Evolutionary conservation across 2,797 vertebrate species (phyloP).

Genomic region (Malacoctenus gilli): DNA sequence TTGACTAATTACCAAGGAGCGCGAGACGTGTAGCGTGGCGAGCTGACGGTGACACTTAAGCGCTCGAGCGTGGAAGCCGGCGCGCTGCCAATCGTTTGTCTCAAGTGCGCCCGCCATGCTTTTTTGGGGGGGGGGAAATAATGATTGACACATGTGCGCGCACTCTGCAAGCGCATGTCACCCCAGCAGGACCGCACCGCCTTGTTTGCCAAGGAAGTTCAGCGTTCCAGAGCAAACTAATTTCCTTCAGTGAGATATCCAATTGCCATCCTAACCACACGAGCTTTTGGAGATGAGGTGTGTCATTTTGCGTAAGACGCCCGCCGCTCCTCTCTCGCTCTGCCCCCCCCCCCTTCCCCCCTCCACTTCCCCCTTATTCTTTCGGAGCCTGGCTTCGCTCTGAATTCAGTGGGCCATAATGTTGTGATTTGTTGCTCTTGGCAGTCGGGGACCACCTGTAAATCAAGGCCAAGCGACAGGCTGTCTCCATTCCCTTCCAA

Average conservation of each 20-base stretch:
- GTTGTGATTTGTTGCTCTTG: slow-evolving; percentile 73
- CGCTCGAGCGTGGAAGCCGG: slow-evolving; percentile 23
- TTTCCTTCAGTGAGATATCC: slow-evolving; percentile 47
- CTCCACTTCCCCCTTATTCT: slow-evolving; percentile 31
- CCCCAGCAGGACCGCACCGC: slow-evolving; percentile 6
- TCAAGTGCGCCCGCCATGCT: slow-evolving; percentile 34
- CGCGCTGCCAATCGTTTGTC: slow-evolving; percentile 34
- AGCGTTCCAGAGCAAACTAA: slow-evolving; percentile 35
- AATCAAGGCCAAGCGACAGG: slow-evolving; percentile 69
- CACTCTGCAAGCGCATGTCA: slow-evolving; percentile 4
- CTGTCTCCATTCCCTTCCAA: slow-evolving; percentile 63
- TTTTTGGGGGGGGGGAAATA: slow-evolving; percentile 26
- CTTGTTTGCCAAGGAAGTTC: slow-evolving; percentile 27
- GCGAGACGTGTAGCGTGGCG: slow-evolving; percentile 40
- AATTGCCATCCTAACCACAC: slow-evolving; percentile 29
- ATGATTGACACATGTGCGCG: slow-evolving; percentile 37
- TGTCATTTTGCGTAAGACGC: slow-evolving; percentile 37
- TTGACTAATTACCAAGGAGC: slow-evolving; percentile 61
- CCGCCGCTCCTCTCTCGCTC: slow-evolving; percentile 13
- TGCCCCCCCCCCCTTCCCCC: background rate
- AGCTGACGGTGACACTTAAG: slow-evolving; percentile 25
- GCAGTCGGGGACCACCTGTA: slow-evolving; percentile 62
- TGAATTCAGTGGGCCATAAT: slow-evolving; percentile 60
- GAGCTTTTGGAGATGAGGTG: slow-evolving; percentile 45
- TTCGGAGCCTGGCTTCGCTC: slow-evolving; percentile 42